phyloP scores from a whole-genome alignment of 1,140 invertebrate genomes.

The Microplitis mediator region DNA sequence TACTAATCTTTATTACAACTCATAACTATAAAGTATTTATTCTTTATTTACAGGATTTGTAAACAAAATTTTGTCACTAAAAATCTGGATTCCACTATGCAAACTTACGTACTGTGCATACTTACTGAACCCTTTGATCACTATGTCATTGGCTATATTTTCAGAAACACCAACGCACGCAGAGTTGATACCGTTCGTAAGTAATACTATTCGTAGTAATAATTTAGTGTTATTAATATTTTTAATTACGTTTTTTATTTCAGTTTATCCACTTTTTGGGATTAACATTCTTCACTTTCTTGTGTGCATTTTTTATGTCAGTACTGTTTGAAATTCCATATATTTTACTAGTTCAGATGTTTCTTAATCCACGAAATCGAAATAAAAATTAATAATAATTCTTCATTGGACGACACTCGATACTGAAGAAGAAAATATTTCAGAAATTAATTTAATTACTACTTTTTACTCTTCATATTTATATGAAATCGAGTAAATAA shows the following conservation, averaged over 20 bases:
- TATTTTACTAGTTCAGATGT: too few relatives aligned
- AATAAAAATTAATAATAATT: background rate
- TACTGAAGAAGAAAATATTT: too few relatives aligned
- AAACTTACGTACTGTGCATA: conserved; percentile 61
- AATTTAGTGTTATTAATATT: too few relatives aligned
- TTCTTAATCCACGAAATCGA: too few relatives aligned
- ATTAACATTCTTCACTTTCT: background rate
- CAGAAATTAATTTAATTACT: too few relatives aligned
- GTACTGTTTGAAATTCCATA: too few relatives aligned
- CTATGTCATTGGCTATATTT: conserved; percentile 33
- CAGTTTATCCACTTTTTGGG: conserved; percentile 7
- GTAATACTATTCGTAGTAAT: background rate
- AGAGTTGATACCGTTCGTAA: conserved; percentile 48
- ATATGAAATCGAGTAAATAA: too few relatives aligned
- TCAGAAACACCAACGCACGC: conserved; percentile 39
- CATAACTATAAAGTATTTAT: background rate
- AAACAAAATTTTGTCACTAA: conserved; percentile 56
- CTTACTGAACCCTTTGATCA: conserved; percentile 61
- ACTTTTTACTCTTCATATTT: too few relatives aligned
- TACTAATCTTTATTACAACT: background rate
- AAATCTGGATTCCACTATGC: conserved; percentile 60
- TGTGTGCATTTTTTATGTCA: too few relatives aligned
- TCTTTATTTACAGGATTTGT: conserved; percentile 49
- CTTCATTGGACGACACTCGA: too few relatives aligned
- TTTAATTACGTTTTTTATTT: background rate